These are phyloP conservation scores for Apotomis betuletana DNA, from an alignment of 2,888 invertebrate genomes.

Conservation along the genomic window DNA sequence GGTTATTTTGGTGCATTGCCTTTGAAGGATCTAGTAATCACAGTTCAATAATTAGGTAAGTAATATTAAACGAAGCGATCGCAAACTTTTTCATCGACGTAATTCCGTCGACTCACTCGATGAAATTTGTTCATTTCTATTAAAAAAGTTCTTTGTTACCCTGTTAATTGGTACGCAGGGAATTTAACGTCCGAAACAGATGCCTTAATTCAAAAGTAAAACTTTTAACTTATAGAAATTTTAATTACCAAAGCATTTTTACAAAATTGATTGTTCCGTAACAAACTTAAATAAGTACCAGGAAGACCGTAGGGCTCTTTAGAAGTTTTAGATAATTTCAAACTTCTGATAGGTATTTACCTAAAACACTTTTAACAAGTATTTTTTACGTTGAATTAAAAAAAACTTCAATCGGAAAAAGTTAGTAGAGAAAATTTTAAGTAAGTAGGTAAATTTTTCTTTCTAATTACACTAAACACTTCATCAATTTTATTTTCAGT, in stretches of 20 bases:
- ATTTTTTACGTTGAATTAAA: not conserved
- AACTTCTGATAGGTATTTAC: slow-evolving; percentile 20
- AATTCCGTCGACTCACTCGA: slow-evolving; percentile 52
- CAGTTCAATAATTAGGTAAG: slow-evolving; percentile 43
- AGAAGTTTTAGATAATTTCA: slow-evolving; percentile 27
- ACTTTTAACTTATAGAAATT: slow-evolving; percentile 55
- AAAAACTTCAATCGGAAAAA: not conserved
- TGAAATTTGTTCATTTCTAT: slow-evolving; percentile 57
- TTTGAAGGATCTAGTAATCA: not conserved
- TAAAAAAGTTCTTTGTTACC: slow-evolving; percentile 58
- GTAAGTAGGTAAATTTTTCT: not conserved
- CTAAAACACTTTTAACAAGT: slow-evolving; percentile 15
- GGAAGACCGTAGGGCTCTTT: slow-evolving; percentile 2
- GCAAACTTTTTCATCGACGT: slow-evolving; percentile 54
- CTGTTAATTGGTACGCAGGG: slow-evolving; percentile 54
- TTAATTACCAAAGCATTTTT: slow-evolving; percentile 52
- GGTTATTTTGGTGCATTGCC: no score
- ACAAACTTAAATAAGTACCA: slow-evolving; percentile 46
- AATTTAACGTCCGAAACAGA: slow-evolving; percentile 55
- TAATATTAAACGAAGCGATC: slow-evolving; percentile 45
- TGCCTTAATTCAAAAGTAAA: slow-evolving; percentile 60
- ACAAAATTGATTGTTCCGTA: slow-evolving; percentile 50
- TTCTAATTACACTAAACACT: not conserved
- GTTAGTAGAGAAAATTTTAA: not conserved
- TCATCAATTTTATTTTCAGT: no score